Evolutionary conservation across 1,140 invertebrate genomes (phyloP), one percentile per base, ranked within the genome.

Genomic region (Brachionus koreanus): DNA sequence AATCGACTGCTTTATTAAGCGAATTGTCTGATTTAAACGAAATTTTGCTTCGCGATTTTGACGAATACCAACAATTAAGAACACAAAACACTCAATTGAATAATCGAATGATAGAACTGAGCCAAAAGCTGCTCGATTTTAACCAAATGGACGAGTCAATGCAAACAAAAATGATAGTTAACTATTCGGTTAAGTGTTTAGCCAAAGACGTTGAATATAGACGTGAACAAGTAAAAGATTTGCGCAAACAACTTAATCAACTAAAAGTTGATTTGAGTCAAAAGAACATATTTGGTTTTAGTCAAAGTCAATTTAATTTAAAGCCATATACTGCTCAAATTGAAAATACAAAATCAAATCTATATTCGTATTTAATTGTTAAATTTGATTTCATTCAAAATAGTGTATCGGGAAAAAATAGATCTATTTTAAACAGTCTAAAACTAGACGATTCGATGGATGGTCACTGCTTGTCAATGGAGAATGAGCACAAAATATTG

Each of bases 341-440:
- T 19, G 69, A 74, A n/a, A 33, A 23, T 2, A 12, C 69, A 6
- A 74, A 49, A 39, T 42, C 67, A 16, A 46, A 72, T 25, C n/a
- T 42, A 3, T 72, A 10, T 35, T 72, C 67, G 3, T 72, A 74
- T 49, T 33, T 74, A 46, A 46, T 74, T 25, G 33, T 74, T 5
- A 74, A 74, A 74, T 74, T 74, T 33, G 69, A 74, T 29, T 46
- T 74, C 6, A 46, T 74, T 12, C 43, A 74, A 16, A 74, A 74
- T 74, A 10, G 25, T 46, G 25, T 46, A 25, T 69, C 65, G 33
- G 23, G 25, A 23, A 74, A 74, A 46, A 74, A 43, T 25, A n/a
- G 37, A 5, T 74, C 69, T 12, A 74, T 74, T 25, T 25, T 74
- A 49, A 74, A 74, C 16, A 46, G 42, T 74, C 42, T 74, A 3